Evolutionary conservation across 2,797 vertebrate species (phyloP).

Genomic region (Myiotriccus ornatus): DNA sequence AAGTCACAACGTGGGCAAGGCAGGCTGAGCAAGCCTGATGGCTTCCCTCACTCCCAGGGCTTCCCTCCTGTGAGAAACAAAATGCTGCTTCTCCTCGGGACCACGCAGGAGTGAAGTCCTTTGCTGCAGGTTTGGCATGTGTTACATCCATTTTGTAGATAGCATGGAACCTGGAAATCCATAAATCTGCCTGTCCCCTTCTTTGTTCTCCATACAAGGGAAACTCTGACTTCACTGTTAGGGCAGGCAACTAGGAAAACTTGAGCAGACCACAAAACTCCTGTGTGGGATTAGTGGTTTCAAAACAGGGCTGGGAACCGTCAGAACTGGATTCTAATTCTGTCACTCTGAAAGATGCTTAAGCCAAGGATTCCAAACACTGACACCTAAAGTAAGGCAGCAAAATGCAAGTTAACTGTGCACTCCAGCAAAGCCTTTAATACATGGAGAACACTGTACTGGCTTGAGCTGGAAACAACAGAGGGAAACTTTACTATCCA

Average conservation of each 20-base stretch:
- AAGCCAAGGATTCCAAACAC: neutral
- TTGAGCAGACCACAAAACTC: slow-evolving; percentile 20
- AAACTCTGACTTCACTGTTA: slow-evolving; percentile 47
- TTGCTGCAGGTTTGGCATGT: neutral
- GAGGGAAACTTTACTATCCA: neutral
- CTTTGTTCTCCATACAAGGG: neutral
- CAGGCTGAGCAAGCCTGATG: slow-evolving; percentile 29
- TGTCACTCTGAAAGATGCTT: neutral
- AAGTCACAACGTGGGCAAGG: neutral
- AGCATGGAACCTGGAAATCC: neutral
- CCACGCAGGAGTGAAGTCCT: neutral
- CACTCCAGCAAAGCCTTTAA: neutral
- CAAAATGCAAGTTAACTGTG: neutral
- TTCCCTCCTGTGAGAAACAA: neutral
- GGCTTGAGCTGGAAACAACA: neutral
- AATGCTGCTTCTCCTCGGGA: neutral
- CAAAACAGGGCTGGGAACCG: slow-evolving; percentile 2
- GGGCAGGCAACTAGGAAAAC: slow-evolving; percentile 16
- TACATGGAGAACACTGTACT: neutral
- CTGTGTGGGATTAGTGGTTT: neutral
- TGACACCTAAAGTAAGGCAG: neutral
- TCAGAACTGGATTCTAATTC: slow-evolving; percentile 10
- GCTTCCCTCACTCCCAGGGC: neutral
- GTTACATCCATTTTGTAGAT: neutral
- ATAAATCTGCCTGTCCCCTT: neutral